Evolutionary conservation across 2,888 invertebrate genomes (phyloP), one percentile per base, ranked within the genome.

Genomic region (Proisotoma minuta): DNA sequence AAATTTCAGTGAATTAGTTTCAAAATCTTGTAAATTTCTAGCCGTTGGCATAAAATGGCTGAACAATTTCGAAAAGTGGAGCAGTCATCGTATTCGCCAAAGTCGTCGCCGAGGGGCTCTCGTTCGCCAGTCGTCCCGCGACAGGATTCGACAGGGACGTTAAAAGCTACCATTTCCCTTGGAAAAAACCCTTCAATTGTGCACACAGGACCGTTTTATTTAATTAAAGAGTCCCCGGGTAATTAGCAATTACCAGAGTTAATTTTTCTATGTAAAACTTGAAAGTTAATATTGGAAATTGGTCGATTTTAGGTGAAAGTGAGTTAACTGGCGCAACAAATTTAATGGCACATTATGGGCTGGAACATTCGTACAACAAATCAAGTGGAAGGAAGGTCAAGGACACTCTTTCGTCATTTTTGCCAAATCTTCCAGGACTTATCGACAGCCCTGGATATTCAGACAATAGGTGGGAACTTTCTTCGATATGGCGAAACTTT

Each of bases 181-280:
- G 96, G 96, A 74, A 96, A 96, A 81, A 95, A 94, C 78, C 96
- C 97, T 62, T 91, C 95, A 63, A 95, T 97, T 75, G 92, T 96
- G 80, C 93, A 94, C 79, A 92, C 92, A 81, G 96, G 96, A 76
- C 96, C 96, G 75, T 97, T 97, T 81, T 97, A 97, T 82, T 87
- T 97, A 79, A 91, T 96, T 88, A 94, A 93, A 84, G 94, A 94
- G 81, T 90, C 91, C 77, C 92, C 92, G 82, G 88, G 91, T 90
- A 82, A 76, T 62, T 61, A 28, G 2, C 20, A 10, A 40, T 23
- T 39, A 24, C 10, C 34, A 57, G 18, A 15, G 34, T 8, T 47
- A 47, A 47, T n/a, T 5, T 47, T 47, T 47, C 15, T 34, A 15
- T 34, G 15, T 10, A 47, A n/a, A 5, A 18, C n/a, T 47, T 47